These are phyloP conservation scores for Acanthacorydalis orientalis DNA, from an alignment of 2,888 invertebrate genomes.

Conservation along the genomic window DNA sequence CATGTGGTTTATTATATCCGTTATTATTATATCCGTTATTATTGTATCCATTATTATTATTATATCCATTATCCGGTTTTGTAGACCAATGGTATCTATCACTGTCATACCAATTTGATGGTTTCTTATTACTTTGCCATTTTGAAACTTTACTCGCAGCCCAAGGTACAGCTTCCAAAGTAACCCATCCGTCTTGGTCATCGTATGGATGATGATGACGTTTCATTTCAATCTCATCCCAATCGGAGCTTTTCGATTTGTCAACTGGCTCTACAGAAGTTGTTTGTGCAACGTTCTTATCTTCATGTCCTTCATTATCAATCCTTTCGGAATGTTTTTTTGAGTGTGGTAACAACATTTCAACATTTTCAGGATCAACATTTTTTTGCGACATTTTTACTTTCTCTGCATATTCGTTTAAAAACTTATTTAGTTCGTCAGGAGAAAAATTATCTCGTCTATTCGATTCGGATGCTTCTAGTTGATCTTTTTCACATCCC, in stretches of 20 bases:
- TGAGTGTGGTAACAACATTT: neutral
- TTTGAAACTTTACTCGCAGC: conserved; percentile 64
- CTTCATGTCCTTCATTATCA: neutral
- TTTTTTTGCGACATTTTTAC: conserved; percentile 18
- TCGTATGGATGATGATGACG: conserved; percentile 43
- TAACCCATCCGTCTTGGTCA: conserved; percentile 61
- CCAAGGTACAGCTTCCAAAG: conserved; percentile 62
- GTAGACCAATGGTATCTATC: conserved; percentile 23
- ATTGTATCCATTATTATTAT: neutral
- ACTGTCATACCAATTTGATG: conserved; percentile 55
- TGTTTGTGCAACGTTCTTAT: neutral
- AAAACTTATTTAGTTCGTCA: conserved; percentile 41
- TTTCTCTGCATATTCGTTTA: conserved; percentile 40
- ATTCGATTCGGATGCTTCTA: conserved; percentile 21
- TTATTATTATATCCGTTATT: neutral
- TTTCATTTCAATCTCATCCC: conserved; percentile 36
- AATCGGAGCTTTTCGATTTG: conserved; percentile 7
- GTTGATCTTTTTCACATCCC: conserved; percentile 21
- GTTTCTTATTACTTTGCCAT: conserved; percentile 47
- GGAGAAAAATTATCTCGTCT: conserved; percentile 24
- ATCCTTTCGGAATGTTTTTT: neutral
- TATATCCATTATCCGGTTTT: neutral
- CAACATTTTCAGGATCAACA: neutral
- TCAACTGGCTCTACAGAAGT: conserved; percentile 5
- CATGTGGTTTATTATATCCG: no score